Conservation (phyloP, 2,797 vertebrate species). For the Linurgus olivaceus region DNA sequence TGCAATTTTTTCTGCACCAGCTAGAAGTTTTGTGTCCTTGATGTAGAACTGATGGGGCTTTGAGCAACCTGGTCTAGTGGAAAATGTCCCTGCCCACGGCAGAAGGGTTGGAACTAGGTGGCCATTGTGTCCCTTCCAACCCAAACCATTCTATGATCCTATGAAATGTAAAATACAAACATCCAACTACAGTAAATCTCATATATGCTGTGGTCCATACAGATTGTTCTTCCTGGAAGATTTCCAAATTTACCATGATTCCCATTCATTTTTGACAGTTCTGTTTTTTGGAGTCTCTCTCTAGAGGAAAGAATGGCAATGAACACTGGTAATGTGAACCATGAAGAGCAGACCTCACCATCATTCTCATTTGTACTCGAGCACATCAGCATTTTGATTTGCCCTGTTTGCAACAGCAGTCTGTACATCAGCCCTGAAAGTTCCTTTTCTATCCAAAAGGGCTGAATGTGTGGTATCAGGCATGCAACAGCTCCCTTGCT, state of each 20-base stretch:
- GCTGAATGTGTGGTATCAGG: not conserved
- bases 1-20: not conserved
- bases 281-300: not conserved
- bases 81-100: not conserved
- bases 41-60: not conserved
- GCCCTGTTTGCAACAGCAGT: not conserved
- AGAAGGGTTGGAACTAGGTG: not conserved
- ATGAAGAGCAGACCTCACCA: not conserved
- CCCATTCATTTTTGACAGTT: not conserved
- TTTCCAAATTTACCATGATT: not conserved
- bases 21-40: not conserved
- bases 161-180: not conserved
- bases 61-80: not conserved
- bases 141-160: not conserved
- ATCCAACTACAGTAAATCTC: not conserved
- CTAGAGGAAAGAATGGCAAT: not conserved
- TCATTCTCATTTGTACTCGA: not conserved
- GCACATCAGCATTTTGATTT: not conserved
- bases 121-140: not conserved
- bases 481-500: not conserved
- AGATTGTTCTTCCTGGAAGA: not conserved
- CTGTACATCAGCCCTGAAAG: not conserved
- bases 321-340: not conserved
- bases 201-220: not conserved
- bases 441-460: not conserved